Conservation (phyloP, 2,888 invertebrate genomes). For the Hedya salicella region DNA sequence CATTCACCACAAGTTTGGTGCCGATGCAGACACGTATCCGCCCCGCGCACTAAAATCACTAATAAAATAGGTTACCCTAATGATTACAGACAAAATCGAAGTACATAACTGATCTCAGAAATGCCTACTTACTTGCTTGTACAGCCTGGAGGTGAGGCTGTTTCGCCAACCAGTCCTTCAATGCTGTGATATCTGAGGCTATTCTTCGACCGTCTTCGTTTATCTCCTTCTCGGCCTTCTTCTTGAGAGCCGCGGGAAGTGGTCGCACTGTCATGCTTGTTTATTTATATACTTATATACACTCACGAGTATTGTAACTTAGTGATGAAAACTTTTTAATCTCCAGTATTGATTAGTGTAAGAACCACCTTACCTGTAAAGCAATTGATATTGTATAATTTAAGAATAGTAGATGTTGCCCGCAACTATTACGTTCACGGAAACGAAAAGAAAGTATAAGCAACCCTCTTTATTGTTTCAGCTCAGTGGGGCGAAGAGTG, state of each 20-base stretch:
- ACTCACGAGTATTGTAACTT: too few species aligned
- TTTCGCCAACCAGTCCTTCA: conserved; percentile 79
- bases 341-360: conserved; percentile 2
- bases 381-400: not conserved
- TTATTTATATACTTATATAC: not conserved
- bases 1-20: too few species aligned
- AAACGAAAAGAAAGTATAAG: too few species aligned
- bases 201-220: conserved; percentile 74
- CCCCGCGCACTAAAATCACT: too few species aligned
- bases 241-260: conserved; percentile 65
- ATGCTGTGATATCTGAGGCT: conserved; percentile 64
- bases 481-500: too few species aligned
- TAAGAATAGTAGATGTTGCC: too few species aligned
- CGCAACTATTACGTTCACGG: too few species aligned
- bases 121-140: conserved; percentile 67
- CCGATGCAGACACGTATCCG: too few species aligned
- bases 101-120: too few species aligned
- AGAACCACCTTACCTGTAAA: not conserved
- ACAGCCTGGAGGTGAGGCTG: conserved; percentile 78
- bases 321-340: not conserved
- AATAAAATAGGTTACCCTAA: too few species aligned
- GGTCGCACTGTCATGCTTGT: conserved; percentile 64
- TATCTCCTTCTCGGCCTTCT: conserved; percentile 76
- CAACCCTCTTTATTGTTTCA: too few species aligned
- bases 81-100: too few species aligned